These are phyloP conservation scores for Montipora capricornis DNA, from an alignment of 64 coral and sea anemone species.

Conservation along the genomic window DNA sequence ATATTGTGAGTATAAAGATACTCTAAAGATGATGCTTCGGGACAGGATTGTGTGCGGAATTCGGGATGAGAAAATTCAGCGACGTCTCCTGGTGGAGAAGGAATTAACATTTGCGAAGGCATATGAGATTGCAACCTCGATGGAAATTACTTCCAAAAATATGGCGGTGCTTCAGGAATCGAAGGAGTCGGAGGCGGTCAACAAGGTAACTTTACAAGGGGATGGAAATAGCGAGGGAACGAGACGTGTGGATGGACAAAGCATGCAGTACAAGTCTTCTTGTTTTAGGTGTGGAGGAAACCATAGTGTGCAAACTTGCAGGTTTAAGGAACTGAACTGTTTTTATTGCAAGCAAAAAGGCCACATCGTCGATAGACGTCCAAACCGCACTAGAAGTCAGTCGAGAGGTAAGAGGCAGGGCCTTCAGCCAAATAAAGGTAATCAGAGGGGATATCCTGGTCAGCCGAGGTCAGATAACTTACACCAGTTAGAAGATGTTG, in stretches of 20 bases:
- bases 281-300: background rate
- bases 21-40: constrained; percentile 30
- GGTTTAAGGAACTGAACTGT: constrained; percentile 8
- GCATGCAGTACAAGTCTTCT: background rate
- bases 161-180: background rate
- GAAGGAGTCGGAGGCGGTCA: background rate
- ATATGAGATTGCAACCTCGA: constrained; percentile 34
- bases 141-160: background rate
- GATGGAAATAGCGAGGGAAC: background rate
- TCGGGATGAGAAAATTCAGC: constrained; percentile 57
- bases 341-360: background rate
- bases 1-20: constrained; percentile 25
- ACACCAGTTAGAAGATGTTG: background rate
- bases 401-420: background rate
- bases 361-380: background rate
- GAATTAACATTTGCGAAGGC: constrained; percentile 72
- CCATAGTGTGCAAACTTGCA: background rate
- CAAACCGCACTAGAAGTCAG: background rate
- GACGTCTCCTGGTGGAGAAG: constrained; percentile 55
- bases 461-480: background rate
- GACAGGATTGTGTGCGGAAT: constrained; percentile 56
- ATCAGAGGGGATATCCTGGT: background rate
- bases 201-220: background rate
- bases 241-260: background rate
- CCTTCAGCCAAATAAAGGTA: background rate